Evolutionary conservation across 2,113 vertebrate genomes (phyloP), one percentile per base, ranked within the genome.

Genomic region (Cercocebus atys): DNA sequence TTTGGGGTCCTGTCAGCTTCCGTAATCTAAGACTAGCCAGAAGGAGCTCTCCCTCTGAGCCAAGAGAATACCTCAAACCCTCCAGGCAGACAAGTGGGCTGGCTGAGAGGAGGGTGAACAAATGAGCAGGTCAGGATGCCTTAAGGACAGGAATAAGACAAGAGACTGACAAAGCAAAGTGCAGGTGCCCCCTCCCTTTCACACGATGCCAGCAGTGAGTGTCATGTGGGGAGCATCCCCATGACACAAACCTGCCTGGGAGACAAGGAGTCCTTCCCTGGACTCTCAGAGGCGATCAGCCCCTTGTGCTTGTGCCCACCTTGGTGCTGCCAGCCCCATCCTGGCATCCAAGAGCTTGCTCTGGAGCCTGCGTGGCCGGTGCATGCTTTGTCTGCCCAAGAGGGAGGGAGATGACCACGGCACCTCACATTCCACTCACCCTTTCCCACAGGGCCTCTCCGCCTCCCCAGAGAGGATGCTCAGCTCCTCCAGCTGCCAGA

Each of bases 201-300:
- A 8, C 25, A 3, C 11, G 4, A 55, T 13, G 2, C 4, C 8
- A 0, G 30, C n/a, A 3, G 4, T 0, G 0, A 8, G 30, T 64
- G 23, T 66, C 32, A 5, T 6, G 0, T 22, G 22, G 17, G 52
- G 18, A 27, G 0, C 8, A 6, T 27, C 22, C 43, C 23, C 5
- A 47, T 20, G 35, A 43, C 40, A 5, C 20, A 18, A 40, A n/a
- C 27, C 85, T 45, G 20, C 20, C 14, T 6, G 6, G 5, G 35
- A 8, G 17, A 40, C 14, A 5, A 57, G 52, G 38, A 23, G 2
- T 14, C 50, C 16, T n/a, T 30, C 23, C 45, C 35, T 11, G 5
- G 14, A 23, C 6, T 4, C 70, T 57, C 81, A 11, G 59, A 57
- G n/a, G 59, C 0, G 0, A 4, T 12, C 2, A 18, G 14, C 57